phyloP scores from a whole-genome alignment of 2,797 vertebrate species.

The Sebastes taczanowskii region DNA sequence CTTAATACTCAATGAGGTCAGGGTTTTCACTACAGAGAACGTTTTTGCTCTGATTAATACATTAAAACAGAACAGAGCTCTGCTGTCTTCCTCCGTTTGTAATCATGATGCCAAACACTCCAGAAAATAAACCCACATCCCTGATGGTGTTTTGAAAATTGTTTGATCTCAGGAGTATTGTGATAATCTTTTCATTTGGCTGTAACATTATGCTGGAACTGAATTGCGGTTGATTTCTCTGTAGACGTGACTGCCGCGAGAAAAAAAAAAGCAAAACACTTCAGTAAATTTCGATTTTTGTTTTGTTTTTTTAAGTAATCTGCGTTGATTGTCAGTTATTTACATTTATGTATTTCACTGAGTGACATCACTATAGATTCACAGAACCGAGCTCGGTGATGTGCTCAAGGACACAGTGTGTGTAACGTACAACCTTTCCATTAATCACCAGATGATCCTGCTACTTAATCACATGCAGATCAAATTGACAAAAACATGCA shows the following conservation, averaged over 20 bases:
- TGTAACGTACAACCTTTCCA: not conserved
- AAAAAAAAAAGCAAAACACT: not conserved
- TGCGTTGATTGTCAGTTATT: not conserved
- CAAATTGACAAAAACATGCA: conserved; percentile 6
- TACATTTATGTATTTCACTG: not conserved
- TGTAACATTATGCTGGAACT: conserved; percentile 15
- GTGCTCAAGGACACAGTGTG: not conserved
- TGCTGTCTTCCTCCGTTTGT: not conserved
- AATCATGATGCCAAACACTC: conserved; percentile 24
- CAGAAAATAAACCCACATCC: conserved; percentile 36
- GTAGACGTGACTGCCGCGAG: not conserved
- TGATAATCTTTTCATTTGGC: conserved; percentile 55
- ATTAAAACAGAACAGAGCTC: not conserved
- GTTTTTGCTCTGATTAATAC: conserved; percentile 6
- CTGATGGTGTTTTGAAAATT: conserved; percentile 22
- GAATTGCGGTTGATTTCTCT: conserved; percentile 29
- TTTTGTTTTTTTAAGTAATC: not conserved
- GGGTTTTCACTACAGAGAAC: conserved; percentile 4
- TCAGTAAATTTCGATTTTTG: not conserved
- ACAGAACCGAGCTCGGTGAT: not conserved
- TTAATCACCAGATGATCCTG: not conserved
- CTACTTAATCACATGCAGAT: not conserved
- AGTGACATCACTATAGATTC: not conserved
- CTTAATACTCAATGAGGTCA: conserved; percentile 14
- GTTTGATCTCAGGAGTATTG: conserved; percentile 36